Conservation (phyloP, 2,888 invertebrate species). For the Coenonympha glycerion region DNA sequence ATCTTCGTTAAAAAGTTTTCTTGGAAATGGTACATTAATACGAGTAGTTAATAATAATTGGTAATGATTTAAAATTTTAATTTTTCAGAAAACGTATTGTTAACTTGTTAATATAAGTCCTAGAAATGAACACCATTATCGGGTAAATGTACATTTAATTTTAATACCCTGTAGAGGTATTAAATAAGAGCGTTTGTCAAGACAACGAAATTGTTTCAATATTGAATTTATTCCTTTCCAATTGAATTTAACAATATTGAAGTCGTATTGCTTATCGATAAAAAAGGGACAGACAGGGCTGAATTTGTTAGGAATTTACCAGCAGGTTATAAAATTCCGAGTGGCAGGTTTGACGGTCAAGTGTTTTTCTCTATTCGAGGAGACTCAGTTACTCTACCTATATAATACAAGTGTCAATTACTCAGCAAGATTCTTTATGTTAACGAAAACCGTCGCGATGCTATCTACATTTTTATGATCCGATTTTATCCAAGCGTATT, state of each 20-base stretch:
- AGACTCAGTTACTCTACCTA: not conserved
- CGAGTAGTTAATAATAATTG: too few species aligned
- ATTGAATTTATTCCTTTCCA: constrained; percentile 1
- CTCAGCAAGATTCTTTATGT: not conserved
- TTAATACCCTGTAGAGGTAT: not conserved
- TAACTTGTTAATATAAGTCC: not conserved
- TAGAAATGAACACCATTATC: not conserved
- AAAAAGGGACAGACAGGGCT: not conserved
- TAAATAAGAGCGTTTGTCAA: constrained; percentile 3
- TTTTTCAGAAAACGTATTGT: too few species aligned
- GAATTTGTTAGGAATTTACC: not conserved
- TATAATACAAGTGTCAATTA: too few species aligned
- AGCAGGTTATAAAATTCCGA: not conserved
- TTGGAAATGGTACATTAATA: too few species aligned
- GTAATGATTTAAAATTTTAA: too few species aligned
- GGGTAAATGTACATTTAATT: not conserved
- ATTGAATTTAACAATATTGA: not conserved
- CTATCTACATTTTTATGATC: not conserved
- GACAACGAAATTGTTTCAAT: not conserved
- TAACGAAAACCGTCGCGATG: not conserved
- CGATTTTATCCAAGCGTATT: not conserved
- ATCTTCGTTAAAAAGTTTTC: not conserved
- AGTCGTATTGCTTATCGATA: not conserved
- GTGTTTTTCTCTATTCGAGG: not conserved
- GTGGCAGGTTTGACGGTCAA: not conserved